Evolutionary conservation across 2,888 invertebrate genomes (phyloP).

Genomic region (Epinotia brunnichana): DNA sequence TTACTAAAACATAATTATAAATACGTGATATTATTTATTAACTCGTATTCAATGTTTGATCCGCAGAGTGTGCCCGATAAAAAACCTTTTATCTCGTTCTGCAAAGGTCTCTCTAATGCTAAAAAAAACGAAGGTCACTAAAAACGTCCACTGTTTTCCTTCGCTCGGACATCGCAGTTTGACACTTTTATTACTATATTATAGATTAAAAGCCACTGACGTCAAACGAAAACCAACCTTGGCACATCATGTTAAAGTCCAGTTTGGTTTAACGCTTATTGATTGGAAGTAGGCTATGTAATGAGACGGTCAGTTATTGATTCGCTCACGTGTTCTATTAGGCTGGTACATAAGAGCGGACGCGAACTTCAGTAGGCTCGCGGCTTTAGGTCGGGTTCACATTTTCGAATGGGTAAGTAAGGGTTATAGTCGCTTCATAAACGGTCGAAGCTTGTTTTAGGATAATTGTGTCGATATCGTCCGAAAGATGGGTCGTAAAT

Average conservation of each 20-base stretch:
- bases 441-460: no score
- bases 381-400: constrained; percentile 6
- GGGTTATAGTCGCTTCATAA: neutral
- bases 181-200: constrained; percentile 52
- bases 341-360: constrained; percentile 49
- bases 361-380: neutral
- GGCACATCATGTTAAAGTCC: constrained; percentile 48
- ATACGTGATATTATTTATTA: no score
- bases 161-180: constrained; percentile 65
- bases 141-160: constrained; percentile 69
- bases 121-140: no score
- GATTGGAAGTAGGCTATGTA: constrained; percentile 76
- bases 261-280: constrained; percentile 53
- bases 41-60: no score
- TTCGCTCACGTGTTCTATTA: constrained; percentile 69
- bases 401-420: neutral
- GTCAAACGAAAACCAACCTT: constrained; percentile 50
- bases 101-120: no score
- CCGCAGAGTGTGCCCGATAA: no score
- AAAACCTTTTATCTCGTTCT: no score
- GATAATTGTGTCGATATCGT: no score
- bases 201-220: constrained; percentile 33
- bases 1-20: no score
- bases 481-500: no score
- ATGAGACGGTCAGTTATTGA: constrained; percentile 82